These are phyloP conservation scores for Mantis religiosa DNA, from an alignment of 2,888 invertebrate genomes.

Conservation along the genomic window DNA sequence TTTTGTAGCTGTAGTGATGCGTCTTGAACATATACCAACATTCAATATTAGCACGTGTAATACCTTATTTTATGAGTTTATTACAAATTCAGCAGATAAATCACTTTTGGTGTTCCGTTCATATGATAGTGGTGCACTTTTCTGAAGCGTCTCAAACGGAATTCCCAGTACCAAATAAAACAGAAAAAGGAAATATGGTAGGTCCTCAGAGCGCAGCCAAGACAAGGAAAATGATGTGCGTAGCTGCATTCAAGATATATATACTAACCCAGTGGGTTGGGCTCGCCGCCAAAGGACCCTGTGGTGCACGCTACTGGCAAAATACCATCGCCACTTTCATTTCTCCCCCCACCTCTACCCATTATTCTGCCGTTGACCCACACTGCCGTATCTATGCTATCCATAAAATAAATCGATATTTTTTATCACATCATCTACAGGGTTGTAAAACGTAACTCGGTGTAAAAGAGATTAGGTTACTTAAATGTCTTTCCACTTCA, in stretches of 20 bases:
- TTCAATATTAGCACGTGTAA: too few relatives aligned
- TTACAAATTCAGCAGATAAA: too few relatives aligned
- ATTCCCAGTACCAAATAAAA: neutral
- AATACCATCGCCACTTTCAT: neutral
- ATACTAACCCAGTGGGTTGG: neutral
- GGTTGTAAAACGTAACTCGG: neutral
- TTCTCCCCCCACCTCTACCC: neutral
- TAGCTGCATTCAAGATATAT: neutral
- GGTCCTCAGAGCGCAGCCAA: neutral
- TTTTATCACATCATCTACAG: neutral
- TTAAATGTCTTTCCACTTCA: neutral
- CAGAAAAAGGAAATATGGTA: neutral
- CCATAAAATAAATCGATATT: neutral
- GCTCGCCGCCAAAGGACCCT: neutral
- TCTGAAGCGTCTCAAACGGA: neutral
- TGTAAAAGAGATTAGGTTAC: neutral
- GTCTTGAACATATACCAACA: too few relatives aligned
- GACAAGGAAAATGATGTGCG: neutral
- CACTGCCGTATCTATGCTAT: neutral
- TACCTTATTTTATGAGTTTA: too few relatives aligned
- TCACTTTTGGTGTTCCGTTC: too few relatives aligned
- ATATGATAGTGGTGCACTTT: too few relatives aligned
- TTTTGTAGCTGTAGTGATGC: too few relatives aligned
- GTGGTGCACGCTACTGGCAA: neutral
- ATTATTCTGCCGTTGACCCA: neutral